Percentiles rank a stretch among this genome's conserved stretches.
Evolutionary conservation across 1,140 invertebrate species (phyloP).

Genomic region (Temnothorax longispinosus): DNA sequence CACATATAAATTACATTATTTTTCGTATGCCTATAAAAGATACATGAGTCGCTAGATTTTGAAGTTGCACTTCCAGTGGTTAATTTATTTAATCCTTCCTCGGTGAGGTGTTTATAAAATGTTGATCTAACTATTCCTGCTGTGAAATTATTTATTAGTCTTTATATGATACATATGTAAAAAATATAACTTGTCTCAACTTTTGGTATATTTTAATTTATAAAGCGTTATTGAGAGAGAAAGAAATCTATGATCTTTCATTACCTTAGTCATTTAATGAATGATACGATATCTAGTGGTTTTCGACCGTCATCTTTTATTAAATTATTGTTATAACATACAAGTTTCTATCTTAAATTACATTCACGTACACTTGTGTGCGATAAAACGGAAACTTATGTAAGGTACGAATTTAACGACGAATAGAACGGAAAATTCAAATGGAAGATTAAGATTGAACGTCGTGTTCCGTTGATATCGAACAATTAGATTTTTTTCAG

Average conservation of each 20-base stretch:
- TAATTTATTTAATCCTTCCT: slow-evolving; percentile 50
- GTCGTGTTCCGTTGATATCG: not conserved
- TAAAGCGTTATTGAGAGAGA: slow-evolving; percentile 16
- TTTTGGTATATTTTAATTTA: slow-evolving; percentile 38
- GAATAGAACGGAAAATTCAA: not conserved
- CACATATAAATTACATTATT: slow-evolving; percentile 1
- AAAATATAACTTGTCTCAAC: slow-evolving; percentile 26
- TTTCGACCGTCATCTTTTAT: slow-evolving; percentile 25
- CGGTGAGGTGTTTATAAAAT: slow-evolving; percentile 17
- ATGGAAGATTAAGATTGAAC: not conserved
- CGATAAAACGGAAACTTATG: slow-evolving; percentile 1
- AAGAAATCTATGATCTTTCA: not conserved
- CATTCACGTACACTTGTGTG: slow-evolving; percentile 26
- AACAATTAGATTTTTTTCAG: not conserved
- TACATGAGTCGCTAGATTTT: slow-evolving; percentile 7
- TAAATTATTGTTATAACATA: slow-evolving; percentile 48
- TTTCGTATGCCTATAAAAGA: slow-evolving; percentile 29
- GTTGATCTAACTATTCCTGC: slow-evolving; percentile 37
- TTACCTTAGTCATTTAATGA: slow-evolving; percentile 28
- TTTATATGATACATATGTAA: slow-evolving; percentile 20
- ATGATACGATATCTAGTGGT: not conserved
- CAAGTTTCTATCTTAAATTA: slow-evolving; percentile 47
- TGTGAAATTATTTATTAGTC: slow-evolving; percentile 53
- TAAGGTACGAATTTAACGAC: slow-evolving; percentile 17
- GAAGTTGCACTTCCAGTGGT: slow-evolving; percentile 22